Evolutionary conservation across 92 coral and sea anemone genomes (phyloP).

Genomic region (Parazoanthus swiftii): DNA sequence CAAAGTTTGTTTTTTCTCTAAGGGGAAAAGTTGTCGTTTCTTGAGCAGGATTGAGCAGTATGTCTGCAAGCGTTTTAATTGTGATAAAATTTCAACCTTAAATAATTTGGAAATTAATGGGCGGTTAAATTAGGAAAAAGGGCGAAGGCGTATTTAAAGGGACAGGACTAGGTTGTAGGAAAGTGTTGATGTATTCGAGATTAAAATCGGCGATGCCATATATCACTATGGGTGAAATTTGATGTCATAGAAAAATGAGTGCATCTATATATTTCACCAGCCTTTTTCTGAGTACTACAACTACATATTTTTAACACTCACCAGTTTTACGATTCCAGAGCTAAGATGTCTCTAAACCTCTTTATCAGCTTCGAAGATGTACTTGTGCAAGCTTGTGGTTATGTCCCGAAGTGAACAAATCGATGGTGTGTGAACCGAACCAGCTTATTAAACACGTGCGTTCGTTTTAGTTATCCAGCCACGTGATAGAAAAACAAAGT

Average conservation of each 20-base stretch:
- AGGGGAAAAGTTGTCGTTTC: neutral
- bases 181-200: neutral
- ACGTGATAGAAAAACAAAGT: constrained; percentile 6
- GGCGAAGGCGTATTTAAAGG: no score
- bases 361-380: constrained; percentile 18
- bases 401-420: neutral
- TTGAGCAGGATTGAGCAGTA: neutral
- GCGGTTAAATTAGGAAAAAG: neutral
- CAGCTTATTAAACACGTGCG: constrained; percentile 11
- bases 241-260: neutral
- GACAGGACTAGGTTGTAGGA: neutral
- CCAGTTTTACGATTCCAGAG: neutral
- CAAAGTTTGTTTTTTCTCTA: neutral
- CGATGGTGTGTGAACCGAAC: neutral
- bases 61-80: neutral
- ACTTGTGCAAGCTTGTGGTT: neutral
- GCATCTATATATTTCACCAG: neutral
- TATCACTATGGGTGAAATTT: neutral
- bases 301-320: neutral
- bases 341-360: neutral
- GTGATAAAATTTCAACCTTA: neutral
- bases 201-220: neutral
- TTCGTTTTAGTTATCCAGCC: neutral
- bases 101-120: neutral
- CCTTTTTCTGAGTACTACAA: neutral